phyloP scores from a whole-genome alignment of 2,113 vertebrate genomes.

The Caranx ignobilis region DNA sequence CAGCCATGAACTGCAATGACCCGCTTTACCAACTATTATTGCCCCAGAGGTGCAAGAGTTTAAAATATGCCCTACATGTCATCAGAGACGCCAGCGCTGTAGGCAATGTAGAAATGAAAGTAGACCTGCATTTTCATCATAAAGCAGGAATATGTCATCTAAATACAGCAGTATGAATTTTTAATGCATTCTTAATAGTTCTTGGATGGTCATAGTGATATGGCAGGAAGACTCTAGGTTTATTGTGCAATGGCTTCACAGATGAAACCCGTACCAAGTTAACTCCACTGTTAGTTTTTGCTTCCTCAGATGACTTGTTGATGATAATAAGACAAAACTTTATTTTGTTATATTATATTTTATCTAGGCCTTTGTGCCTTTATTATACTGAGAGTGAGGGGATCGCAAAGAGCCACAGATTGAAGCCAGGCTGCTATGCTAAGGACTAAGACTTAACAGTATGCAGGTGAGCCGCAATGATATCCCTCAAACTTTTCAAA shows the following conservation, averaged over 20 bases:
- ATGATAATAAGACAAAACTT: neutral
- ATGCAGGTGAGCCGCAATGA: no score
- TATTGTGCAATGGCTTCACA: constrained; percentile 1
- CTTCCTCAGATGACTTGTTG: constrained; percentile 7
- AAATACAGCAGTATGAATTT: neutral
- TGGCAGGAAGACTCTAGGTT: neutral
- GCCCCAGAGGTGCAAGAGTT: neutral
- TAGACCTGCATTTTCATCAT: constrained; percentile 24
- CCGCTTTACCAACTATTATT: constrained; percentile 10
- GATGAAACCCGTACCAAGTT: neutral
- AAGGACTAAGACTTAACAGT: no score
- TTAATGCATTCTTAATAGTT: constrained; percentile 5
- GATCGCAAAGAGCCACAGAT: no score
- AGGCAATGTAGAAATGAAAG: constrained; percentile 26
- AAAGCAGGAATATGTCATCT: constrained; percentile 5
- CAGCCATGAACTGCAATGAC: constrained; percentile 15
- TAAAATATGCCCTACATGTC: constrained; percentile 9
- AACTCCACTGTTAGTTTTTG: neutral
- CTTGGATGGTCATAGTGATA: neutral
- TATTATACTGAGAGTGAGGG: no score
- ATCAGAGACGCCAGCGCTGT: constrained; percentile 3
- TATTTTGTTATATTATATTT: no score
- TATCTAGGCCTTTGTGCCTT: no score
- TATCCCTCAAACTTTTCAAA: no score
- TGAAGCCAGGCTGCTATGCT: no score